A percentile compares a stretch with the other conserved stretches of the same genome.
Conservation (phyloP, 2,888 invertebrate genomes). For the Yponomeuta evonymella region DNA sequence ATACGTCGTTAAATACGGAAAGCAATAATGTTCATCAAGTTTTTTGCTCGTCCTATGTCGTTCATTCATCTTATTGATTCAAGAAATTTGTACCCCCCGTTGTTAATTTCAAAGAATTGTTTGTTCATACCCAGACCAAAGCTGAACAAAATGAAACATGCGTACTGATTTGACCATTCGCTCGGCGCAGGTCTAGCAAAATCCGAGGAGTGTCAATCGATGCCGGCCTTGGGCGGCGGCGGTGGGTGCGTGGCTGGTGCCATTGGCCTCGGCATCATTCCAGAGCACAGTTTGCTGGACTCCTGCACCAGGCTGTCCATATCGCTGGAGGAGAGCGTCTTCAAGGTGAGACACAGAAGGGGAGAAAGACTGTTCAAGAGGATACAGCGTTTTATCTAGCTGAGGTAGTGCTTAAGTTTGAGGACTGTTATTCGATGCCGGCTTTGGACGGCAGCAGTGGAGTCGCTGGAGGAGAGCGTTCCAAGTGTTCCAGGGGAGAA, state of each 20-base stretch:
- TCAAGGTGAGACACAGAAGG: conserved; percentile 46
- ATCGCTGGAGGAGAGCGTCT: conserved; percentile 84
- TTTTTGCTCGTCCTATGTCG: too few relatives aligned
- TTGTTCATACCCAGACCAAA: too few relatives aligned
- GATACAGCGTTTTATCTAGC: neutral
- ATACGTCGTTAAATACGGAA: too few relatives aligned
- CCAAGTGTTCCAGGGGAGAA: conserved; percentile 41
- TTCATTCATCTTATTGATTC: too few relatives aligned
- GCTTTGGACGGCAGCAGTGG: conserved; percentile 83
- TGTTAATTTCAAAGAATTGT: too few relatives aligned
- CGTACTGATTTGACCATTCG: too few relatives aligned
- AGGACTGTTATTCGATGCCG: conserved; percentile 93
- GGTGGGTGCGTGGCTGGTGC: conserved; percentile 76
- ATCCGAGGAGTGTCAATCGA: conserved; percentile 93
- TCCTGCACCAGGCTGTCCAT: conserved; percentile 91
- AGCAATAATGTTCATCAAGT: too few relatives aligned
- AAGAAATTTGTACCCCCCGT: too few relatives aligned
- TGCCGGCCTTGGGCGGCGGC: conserved; percentile 86
- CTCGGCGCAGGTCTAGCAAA: conserved; percentile 80
- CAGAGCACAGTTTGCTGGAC: conserved; percentile 89
- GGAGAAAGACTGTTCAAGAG: neutral
- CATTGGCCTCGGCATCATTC: conserved; percentile 83
- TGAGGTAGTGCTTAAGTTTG: conserved; percentile 78
- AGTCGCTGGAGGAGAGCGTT: conserved; percentile 84
- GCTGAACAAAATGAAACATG: too few relatives aligned